These are phyloP conservation scores for Sinelater perroti DNA, from an alignment of 2,888 invertebrate genomes.

Conservation along the genomic window DNA sequence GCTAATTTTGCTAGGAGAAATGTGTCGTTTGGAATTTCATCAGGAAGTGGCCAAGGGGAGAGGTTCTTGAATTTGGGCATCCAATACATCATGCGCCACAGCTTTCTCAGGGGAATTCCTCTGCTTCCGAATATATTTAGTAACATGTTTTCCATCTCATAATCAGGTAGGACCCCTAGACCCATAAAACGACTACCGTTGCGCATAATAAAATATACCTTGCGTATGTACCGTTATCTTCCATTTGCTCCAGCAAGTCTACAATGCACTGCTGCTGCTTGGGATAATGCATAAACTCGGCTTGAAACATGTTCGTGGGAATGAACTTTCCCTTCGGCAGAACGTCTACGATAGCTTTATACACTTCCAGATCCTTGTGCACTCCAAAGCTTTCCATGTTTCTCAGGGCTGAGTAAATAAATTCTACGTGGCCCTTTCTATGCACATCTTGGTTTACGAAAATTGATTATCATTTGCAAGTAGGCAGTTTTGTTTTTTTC, in stretches of 20 bases:
- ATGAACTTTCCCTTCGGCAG: constrained; percentile 91
- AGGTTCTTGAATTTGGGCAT: constrained; percentile 93
- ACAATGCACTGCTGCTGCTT: constrained; percentile 94
- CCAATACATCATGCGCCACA: constrained; percentile 87
- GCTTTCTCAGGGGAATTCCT: constrained; percentile 77
- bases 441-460: constrained; percentile 75
- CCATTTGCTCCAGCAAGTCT: constrained; percentile 93
- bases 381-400: constrained; percentile 92
- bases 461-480: constrained; percentile 76
- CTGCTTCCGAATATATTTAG: constrained; percentile 83
- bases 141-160: constrained; percentile 84
- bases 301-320: constrained; percentile 82
- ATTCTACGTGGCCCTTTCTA: constrained; percentile 90
- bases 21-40: constrained; percentile 78
- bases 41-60: constrained; percentile 86
- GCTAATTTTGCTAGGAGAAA: constrained; percentile 83
- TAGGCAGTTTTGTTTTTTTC: constrained; percentile 74
- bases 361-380: constrained; percentile 84
- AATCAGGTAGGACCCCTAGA: constrained; percentile 88
- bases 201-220: constrained; percentile 33
- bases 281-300: constrained; percentile 92
- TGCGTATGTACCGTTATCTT: constrained; percentile 82
- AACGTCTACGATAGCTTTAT: constrained; percentile 85
- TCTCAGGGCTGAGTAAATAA: constrained; percentile 88
- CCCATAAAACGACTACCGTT: too few relatives aligned